Evolutionary conservation across 37 sponge, comb jelly and placozoan species (phyloP).

Genomic region (Bolinopsis microptera): DNA sequence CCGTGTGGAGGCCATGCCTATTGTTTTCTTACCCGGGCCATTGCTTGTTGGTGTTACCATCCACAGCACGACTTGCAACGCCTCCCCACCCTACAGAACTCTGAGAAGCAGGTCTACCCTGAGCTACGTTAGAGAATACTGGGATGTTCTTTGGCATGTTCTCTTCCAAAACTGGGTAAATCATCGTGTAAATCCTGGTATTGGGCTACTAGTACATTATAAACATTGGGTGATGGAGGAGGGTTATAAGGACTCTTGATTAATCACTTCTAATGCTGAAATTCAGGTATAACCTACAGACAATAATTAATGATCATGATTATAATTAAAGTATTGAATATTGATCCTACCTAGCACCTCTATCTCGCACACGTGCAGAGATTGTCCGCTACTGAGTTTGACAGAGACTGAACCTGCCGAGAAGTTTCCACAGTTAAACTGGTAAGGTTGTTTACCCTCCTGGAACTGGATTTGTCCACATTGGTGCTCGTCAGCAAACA

Average conservation of each 20-base stretch:
- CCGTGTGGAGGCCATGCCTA: too few species aligned
- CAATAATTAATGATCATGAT: too few species aligned
- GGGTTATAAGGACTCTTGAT: too few species aligned
- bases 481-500: not conserved
- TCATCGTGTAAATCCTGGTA: too few species aligned
- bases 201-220: too few species aligned
- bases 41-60: not conserved
- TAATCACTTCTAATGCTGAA: too few species aligned
- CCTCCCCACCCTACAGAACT: slow-evolving; percentile 39
- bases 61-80: not conserved
- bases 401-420: not conserved
- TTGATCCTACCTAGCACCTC: not conserved
- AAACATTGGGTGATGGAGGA: too few species aligned
- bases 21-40: not conserved
- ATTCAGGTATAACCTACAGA: too few species aligned
- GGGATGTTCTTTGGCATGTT: not conserved
- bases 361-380: not conserved
- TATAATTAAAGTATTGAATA: too few species aligned
- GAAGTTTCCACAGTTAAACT: not conserved
- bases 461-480: slow-evolving; percentile 15
- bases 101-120: not conserved
- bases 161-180: not conserved
- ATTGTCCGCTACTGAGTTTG: not conserved
- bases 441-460: not conserved
- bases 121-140: not conserved